Evolutionary conservation across 2,113 vertebrate species (phyloP), one percentile per base, ranked within the genome.

Genomic region (Onychostruthus taczanowskii): DNA sequence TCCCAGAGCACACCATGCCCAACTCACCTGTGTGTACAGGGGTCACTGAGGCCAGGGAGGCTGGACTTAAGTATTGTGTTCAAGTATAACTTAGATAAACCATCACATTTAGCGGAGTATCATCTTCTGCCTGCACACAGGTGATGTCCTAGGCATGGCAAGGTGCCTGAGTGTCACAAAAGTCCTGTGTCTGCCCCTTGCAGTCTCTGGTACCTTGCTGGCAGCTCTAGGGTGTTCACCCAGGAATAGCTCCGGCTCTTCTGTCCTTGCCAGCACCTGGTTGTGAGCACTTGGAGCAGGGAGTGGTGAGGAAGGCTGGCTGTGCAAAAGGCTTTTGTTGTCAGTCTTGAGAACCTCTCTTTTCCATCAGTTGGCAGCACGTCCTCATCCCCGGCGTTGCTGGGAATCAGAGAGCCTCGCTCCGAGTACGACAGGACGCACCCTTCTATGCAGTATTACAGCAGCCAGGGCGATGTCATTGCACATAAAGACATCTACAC

Each of bases 361-460:
- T 64, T 85, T 78, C 56, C 44, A 8, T 55, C 98, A 99, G 99
- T 98, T 81, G 99, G 99, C 98, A 99, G 99, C 97, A 98, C 98
- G 39, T 99, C 98, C 79, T 99, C 99, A 8, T 99, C 99, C 95
- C 99, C 99, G 84, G 99, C 99, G 55, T 95, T 99, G 95, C 96
- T 99, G 98, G 99, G 99, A 95, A 98, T 99, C 96, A 98, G 99
- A 97, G 99, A 99, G 87, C 98, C 98, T 95, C 98, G 98, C 96
- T 98, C 98, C 67, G 98, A 99, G 62, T 99, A 99, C 33, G 99
- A 99, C 95, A 98, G 98, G 96, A 98, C 98, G 16, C 99, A 98
- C 96, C 98, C 99, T 92, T 98, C 99, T 99, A 98, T 99, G 99
- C 99, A 99, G 98, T 99, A 99, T 98, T 99, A 99, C 97, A 99